Percentiles rank a stretch among this genome's conserved stretches.
Evolutionary conservation across 1,140 invertebrate genomes (phyloP).

Genomic region (Gryon sp.): DNA sequence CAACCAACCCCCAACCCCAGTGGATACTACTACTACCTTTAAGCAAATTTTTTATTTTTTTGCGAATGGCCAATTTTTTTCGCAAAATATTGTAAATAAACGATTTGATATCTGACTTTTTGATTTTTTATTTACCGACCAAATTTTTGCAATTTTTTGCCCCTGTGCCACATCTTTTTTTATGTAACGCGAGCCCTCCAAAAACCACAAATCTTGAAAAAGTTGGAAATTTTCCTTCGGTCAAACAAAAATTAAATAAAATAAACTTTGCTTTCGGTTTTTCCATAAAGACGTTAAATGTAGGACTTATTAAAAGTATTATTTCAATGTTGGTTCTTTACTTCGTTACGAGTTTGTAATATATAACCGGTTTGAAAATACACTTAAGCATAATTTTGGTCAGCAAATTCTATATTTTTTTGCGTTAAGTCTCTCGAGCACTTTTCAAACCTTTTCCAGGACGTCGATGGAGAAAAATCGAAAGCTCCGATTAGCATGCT

Average conservation of each 20-base stretch:
- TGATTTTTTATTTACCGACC: conserved; percentile 56
- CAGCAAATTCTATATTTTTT: no score
- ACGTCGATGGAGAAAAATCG: conserved; percentile 66
- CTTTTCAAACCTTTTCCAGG: conserved; percentile 17
- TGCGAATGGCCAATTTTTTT: conserved; percentile 5
- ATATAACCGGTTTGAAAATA: no score
- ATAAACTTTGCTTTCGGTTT: conserved; percentile 68
- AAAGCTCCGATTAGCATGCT: conserved; percentile 60
- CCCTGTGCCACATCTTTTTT: neutral
- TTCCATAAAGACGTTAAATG: conserved; percentile 49
- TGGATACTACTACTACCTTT: no score
- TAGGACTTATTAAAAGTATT: no score
- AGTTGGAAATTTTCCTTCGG: conserved; percentile 75
- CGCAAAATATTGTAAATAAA: conserved; percentile 46
- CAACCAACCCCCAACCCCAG: neutral
- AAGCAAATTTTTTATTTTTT: no score
- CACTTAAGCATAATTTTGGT: neutral
- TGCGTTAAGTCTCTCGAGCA: conserved; percentile 36
- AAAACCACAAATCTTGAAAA: conserved; percentile 75
- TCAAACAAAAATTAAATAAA: conserved; percentile 12
- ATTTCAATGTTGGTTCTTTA: no score
- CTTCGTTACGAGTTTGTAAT: no score
- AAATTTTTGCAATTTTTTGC: conserved; percentile 7
- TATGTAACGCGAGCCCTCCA: neutral
- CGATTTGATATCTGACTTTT: conserved; percentile 42